phyloP scores from a whole-genome alignment of 2,113 vertebrate species.

The Ameiurus melas region DNA sequence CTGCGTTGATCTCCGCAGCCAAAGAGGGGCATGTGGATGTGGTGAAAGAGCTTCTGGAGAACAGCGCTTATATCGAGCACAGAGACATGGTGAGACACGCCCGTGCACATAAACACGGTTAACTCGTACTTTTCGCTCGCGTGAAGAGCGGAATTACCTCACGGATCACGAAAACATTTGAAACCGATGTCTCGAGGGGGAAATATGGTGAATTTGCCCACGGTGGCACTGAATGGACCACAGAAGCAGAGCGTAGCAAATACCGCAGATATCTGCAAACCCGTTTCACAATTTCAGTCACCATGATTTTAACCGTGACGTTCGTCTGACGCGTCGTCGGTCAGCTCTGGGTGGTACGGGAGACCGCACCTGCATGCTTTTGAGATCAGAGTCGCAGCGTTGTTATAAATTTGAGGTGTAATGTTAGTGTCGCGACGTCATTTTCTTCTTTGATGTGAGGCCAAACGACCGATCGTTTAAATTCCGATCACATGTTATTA shows the following conservation, averaged over 20 bases:
- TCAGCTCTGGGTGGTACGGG: background rate
- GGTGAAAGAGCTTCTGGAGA: conserved; percentile 85
- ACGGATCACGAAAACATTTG: background rate
- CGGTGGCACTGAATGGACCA: background rate
- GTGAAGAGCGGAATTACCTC: background rate
- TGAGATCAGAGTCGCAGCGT: too few relatives aligned
- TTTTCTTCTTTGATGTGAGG: background rate
- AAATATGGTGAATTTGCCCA: background rate
- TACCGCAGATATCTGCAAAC: background rate
- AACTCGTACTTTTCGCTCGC: background rate
- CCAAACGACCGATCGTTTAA: background rate
- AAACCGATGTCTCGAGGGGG: background rate
- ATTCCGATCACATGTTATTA: background rate
- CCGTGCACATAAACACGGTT: background rate
- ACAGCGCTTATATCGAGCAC: conserved; percentile 88
- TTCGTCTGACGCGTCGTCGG: too few relatives aligned
- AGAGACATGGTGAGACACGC: conserved; percentile 85
- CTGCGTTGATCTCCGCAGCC: conserved; percentile 90
- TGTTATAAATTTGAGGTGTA: background rate
- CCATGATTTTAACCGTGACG: background rate
- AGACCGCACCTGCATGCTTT: background rate
- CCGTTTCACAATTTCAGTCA: background rate
- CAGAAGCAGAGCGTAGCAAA: background rate
- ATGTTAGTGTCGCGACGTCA: background rate
- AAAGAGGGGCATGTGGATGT: conserved; percentile 91